phyloP scores from a whole-genome alignment of 2,888 invertebrate genomes.

The Lasioglossum malachurum region DNA sequence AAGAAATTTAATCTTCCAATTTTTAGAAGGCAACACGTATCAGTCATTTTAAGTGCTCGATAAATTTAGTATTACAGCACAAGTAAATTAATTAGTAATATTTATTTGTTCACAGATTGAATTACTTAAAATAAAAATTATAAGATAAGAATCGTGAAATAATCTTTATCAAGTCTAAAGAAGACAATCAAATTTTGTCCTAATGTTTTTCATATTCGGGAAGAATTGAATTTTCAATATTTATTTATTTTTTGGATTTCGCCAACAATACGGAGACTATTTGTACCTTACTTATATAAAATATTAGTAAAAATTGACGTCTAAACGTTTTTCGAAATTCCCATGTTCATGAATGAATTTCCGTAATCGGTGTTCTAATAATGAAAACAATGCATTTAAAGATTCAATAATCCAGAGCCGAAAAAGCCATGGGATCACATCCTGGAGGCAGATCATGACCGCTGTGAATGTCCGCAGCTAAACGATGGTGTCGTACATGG shows the following conservation, averaged over 20 bases:
- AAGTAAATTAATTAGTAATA: no score
- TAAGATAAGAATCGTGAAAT: background rate
- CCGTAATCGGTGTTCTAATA: background rate
- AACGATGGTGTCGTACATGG: conserved; percentile 32
- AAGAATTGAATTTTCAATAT: background rate
- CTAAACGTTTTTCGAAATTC: background rate
- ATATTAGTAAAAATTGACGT: background rate
- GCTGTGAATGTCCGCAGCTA: conserved; percentile 60
- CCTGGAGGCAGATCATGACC: conserved; percentile 53
- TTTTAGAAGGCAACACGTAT: no score
- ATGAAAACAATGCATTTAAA: background rate
- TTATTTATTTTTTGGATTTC: no score
- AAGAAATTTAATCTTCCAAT: no score
- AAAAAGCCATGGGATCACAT: conserved; percentile 64
- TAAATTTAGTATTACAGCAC: background rate
- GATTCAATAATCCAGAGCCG: conserved; percentile 68
- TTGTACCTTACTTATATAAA: background rate
- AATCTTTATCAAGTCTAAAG: background rate
- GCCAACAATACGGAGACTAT: no score
- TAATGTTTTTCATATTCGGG: background rate
- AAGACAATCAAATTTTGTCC: background rate
- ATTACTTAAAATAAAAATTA: no score
- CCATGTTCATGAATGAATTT: background rate
- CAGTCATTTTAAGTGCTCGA: background rate
- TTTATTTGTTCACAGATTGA: background rate